Base-by-base conservation (phyloP, 2,113 vertebrate species). In the Trogon melanurus region DNA sequence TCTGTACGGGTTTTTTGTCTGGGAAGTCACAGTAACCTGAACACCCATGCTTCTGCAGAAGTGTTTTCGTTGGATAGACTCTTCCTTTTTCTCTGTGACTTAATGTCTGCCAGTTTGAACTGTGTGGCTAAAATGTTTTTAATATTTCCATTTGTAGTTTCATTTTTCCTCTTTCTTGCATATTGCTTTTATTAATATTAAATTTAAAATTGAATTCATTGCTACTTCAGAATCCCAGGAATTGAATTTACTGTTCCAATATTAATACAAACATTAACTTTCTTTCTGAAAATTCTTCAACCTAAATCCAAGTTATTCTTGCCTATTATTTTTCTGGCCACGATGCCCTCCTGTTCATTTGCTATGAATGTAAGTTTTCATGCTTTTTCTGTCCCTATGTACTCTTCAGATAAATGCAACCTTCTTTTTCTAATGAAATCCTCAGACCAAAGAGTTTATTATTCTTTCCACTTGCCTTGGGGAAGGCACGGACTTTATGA, bases 171-270 rank as follows among this genome's bases (percentile, higher is more conserved):
- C 23, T 69, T 79, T 16, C 67, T 79, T 82, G 10, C 25, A 58
- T 47, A 27, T 50, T 74, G 38, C 29, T 91, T 58, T 71, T 60
- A 38, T 88, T 86, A 88, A 56, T 88, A 61, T 56, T 62, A 58
- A 81, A 38, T 36, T 61, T 45, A 67, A 15, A 62, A 38, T 71
- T 27, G 53, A 64, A 67, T 41, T 60, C n/a, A 50, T 79, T 88
- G 36, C 21, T 82, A 17, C 25, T 82, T 75, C 30, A n/a, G 75
- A 53, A 79, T 76, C 41, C 45, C 27, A 57, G 62, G 72, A 94
- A 93, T 25, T 44, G 26, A 71, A 88, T 88, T 85, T 85, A 60
- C 62, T 88, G 41, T 92, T 91, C 36, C 69, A 92, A 57, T 90
- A 89, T 91, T 82, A 90, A 79, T 66, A 45, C 25, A 96, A 85